Evolutionary conservation across 2,797 vertebrate species (phyloP).

Genomic region (Podarcis siculus): DNA sequence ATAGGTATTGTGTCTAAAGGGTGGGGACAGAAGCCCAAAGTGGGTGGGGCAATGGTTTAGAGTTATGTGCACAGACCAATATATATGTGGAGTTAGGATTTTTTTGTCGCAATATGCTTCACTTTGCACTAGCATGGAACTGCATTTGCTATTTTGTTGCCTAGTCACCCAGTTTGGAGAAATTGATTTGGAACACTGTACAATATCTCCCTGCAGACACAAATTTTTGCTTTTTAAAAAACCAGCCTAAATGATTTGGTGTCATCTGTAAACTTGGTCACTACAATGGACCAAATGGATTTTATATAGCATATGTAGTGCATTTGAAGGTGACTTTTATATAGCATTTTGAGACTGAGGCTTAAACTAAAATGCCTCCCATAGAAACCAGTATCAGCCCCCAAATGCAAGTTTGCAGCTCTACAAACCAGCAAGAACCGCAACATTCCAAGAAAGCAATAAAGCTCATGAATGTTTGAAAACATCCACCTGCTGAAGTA

Average conservation of each 20-base stretch:
- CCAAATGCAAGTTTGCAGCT: not conserved
- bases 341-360: not conserved
- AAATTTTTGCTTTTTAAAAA: not conserved
- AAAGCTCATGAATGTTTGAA: slow-evolving; percentile 2
- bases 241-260: not conserved
- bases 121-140: not conserved
- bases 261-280: not conserved
- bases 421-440: not conserved
- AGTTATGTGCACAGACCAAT: not conserved
- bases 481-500: not conserved
- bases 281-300: not conserved
- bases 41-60: too few relatives aligned
- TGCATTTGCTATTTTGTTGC: not conserved
- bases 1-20: too few relatives aligned
- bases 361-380: not conserved
- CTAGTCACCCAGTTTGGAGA: not conserved
- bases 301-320: not conserved
- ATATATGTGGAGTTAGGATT: not conserved
- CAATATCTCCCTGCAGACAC: too few relatives aligned
- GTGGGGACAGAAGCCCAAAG: too few relatives aligned
- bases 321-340: not conserved
- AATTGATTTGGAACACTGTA: not conserved
- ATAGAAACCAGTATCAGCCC: not conserved
- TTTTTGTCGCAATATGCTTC: not conserved
- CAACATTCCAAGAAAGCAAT: not conserved